Conservation (phyloP, 2,888 invertebrate genomes). For the Heteromurus nitidus region DNA sequence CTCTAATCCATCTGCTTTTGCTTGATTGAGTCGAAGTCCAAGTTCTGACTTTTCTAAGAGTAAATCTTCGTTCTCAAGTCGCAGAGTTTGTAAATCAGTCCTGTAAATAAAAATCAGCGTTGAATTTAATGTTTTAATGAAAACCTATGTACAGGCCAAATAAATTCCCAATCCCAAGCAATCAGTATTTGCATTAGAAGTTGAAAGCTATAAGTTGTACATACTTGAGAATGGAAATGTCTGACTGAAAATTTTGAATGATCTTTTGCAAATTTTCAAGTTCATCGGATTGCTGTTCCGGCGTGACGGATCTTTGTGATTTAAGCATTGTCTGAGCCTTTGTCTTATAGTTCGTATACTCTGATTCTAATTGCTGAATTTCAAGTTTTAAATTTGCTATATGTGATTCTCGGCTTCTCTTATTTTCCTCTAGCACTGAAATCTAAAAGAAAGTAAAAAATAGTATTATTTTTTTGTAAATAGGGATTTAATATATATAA, state of each 20-base stretch:
- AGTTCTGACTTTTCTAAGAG: conserved; percentile 68
- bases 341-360: conserved; percentile 71
- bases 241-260: conserved; percentile 72
- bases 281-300: conserved; percentile 67
- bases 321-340: conserved; percentile 73
- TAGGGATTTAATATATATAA: no score
- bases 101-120: conserved; percentile 37
- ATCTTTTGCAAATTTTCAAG: conserved; percentile 72
- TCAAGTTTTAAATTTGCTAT: conserved; percentile 72
- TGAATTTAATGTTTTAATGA: background rate
- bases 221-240: conserved; percentile 72
- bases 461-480: background rate
- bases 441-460: conserved; percentile 59
- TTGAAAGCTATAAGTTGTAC: background rate
- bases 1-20: conserved; percentile 68
- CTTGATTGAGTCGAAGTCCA: conserved; percentile 64
- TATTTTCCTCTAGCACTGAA: conserved; percentile 71
- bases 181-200: background rate
- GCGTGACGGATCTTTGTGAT: conserved; percentile 66
- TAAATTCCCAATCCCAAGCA: background rate
- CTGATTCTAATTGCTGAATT: conserved; percentile 72
- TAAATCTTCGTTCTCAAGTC: conserved; percentile 72
- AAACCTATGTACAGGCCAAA: no score
- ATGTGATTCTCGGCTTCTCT: conserved; percentile 71
- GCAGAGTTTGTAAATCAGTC: conserved; percentile 70